A percentile compares a stretch with the other conserved stretches of the same genome.
Conservation (phyloP, 2,888 invertebrate species). For the Salticus scenicus region DNA sequence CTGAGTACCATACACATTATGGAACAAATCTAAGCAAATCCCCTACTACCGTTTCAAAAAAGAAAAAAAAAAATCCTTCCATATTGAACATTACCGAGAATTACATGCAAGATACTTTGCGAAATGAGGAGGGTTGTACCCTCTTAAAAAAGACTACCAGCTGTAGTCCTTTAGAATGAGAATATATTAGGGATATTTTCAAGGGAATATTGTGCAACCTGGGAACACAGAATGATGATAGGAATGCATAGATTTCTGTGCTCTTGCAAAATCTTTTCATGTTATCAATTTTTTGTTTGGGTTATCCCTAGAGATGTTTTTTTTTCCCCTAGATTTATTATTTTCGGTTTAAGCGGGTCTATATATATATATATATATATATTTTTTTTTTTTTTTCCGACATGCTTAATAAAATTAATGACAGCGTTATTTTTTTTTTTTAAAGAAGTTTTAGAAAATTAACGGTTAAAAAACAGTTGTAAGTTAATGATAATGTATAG, state of each 20-base stretch:
- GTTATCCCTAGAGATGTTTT: background rate
- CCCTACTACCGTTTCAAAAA: slow-evolving; percentile 6
- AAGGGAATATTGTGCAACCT: slow-evolving; percentile 43
- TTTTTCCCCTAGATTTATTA: too few relatives aligned
- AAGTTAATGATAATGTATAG: too few relatives aligned
- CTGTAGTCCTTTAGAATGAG: slow-evolving; percentile 37
- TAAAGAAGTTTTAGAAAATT: too few relatives aligned
- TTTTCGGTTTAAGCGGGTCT: too few relatives aligned
- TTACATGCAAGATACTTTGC: slow-evolving; percentile 22
- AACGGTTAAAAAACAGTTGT: too few relatives aligned
- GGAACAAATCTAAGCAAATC: background rate
- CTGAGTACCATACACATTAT: background rate
- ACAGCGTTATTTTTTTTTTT: too few relatives aligned
- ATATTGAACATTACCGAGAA: slow-evolving; percentile 49
- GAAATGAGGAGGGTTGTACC: background rate
- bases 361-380: too few relatives aligned
- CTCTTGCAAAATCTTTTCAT: slow-evolving; percentile 19
- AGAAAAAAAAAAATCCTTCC: slow-evolving; percentile 31
- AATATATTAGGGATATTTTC: slow-evolving; percentile 34
- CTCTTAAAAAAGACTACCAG: slow-evolving; percentile 27
- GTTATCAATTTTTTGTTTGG: slow-evolving; percentile 24
- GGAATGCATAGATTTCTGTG: slow-evolving; percentile 20
- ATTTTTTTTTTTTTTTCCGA: too few relatives aligned
- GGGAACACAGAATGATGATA: slow-evolving; percentile 33
- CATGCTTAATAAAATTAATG: too few relatives aligned